Evolutionary conservation across 2,888 invertebrate species (phyloP).

Genomic region (Sphaeridia pumilis): DNA sequence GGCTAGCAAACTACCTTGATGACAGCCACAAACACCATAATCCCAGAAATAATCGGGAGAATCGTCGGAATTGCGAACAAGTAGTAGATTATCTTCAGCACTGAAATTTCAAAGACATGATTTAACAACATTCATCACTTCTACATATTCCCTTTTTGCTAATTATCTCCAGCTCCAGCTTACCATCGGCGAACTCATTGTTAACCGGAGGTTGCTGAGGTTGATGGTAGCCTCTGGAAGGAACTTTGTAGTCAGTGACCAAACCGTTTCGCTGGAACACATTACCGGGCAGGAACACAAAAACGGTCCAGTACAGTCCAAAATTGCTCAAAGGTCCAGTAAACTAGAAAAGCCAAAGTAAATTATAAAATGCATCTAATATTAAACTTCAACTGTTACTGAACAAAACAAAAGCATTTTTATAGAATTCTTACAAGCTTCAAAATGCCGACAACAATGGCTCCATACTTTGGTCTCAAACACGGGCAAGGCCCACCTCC

Average conservation of each 20-base stretch:
- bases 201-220: background rate
- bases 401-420: background rate
- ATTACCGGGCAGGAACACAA: constrained; percentile 7
- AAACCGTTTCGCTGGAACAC: background rate
- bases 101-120: too few relatives aligned
- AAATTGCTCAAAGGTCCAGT: constrained; percentile 15
- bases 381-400: background rate
- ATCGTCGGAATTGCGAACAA: constrained; percentile 9
- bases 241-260: background rate
- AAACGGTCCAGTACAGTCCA: constrained; percentile 16
- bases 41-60: constrained; percentile 7
- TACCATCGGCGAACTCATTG: background rate
- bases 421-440: constrained; percentile 10
- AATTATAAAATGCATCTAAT: too few relatives aligned
- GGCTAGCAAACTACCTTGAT: too few relatives aligned
- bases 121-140: too few relatives aligned
- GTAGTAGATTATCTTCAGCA: constrained; percentile 12
- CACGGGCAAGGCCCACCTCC: constrained; percentile 14
- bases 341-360: too few relatives aligned
- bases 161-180: too few relatives aligned
- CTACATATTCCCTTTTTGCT: too few relatives aligned
- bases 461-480: constrained; percentile 11
- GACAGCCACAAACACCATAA: constrained; percentile 10
- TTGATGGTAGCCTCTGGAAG: constrained; percentile 5
- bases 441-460: constrained; percentile 10